Conservation (phyloP, 2,888 invertebrate genomes). For the Odiellus spinosus region DNA sequence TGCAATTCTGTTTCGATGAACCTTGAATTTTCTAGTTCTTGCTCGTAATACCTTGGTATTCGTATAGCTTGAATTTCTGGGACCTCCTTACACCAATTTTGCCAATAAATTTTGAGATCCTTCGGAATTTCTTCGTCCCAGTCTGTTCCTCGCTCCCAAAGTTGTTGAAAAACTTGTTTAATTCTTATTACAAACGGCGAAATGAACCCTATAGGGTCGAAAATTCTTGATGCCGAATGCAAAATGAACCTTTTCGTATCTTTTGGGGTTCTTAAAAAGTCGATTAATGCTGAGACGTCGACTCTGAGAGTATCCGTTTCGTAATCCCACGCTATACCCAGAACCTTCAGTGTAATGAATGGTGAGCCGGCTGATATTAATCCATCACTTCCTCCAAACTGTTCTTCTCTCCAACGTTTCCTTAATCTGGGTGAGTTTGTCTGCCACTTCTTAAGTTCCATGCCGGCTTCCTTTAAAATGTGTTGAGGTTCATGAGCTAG, state of each 20-base stretch:
- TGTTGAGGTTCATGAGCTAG: neutral
- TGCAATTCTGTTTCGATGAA: neutral
- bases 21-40: neutral
- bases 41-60: conserved; percentile 6
- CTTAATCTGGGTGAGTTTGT: neutral
- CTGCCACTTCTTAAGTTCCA: conserved; percentile 2
- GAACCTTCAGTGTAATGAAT: neutral
- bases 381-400: neutral
- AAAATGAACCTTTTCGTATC: too few relatives aligned
- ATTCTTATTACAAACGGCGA: conserved; percentile 10
- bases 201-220: conserved; percentile 18
- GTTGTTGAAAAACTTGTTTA: conserved; percentile 13
- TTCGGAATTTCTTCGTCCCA: conserved; percentile 10
- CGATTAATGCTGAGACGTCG: neutral
- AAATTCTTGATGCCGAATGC: neutral
- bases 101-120: conserved; percentile 1
- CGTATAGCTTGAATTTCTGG: neutral
- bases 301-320: neutral
- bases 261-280: too few relatives aligned
- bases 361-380: neutral
- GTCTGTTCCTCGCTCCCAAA: conserved; percentile 1
- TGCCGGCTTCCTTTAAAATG: neutral
- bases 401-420: neutral
- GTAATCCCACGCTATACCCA: conserved; percentile 1
- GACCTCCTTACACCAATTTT: neutral